Evolutionary conservation across 2,113 vertebrate genomes (phyloP).

Genomic region (Saccopteryx leptura): DNA sequence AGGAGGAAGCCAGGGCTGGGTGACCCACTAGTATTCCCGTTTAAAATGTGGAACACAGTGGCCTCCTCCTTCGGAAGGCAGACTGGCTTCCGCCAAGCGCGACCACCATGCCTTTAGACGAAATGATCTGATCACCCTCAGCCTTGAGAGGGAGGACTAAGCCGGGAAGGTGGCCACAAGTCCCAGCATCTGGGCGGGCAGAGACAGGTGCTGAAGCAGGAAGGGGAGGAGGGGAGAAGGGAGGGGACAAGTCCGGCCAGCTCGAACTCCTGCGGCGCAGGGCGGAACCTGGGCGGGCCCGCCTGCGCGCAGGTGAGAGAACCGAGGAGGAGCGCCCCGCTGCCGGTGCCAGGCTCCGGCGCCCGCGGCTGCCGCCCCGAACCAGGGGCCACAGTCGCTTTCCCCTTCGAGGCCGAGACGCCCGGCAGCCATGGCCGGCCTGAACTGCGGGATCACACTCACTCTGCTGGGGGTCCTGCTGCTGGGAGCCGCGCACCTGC

Average conservation of each 20-base stretch:
- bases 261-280: not conserved
- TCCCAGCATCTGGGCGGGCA: not conserved
- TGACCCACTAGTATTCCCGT: not conserved
- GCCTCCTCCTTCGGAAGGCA: not conserved
- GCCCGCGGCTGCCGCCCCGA: not conserved
- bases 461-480: conserved; percentile 61
- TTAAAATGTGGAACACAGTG: not conserved
- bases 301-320: conserved; percentile 66
- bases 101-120: not conserved
- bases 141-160: not conserved
- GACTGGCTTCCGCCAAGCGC: not conserved
- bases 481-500: conserved; percentile 6
- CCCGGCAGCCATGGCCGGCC: conserved; percentile 69
- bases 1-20: not conserved
- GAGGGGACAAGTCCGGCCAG: not conserved
- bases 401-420: conserved; percentile 23
- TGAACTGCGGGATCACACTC: not conserved
- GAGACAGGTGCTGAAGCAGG: conserved; percentile 18
- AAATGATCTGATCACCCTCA: not conserved
- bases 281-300: not conserved
- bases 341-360: not conserved
- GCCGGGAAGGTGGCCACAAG: not conserved
- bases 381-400: not conserved
- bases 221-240: conserved; percentile 53
- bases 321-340: not conserved